phyloP scores from a whole-genome alignment of 1,140 invertebrate species.

The Elymnias hypermnestra region DNA sequence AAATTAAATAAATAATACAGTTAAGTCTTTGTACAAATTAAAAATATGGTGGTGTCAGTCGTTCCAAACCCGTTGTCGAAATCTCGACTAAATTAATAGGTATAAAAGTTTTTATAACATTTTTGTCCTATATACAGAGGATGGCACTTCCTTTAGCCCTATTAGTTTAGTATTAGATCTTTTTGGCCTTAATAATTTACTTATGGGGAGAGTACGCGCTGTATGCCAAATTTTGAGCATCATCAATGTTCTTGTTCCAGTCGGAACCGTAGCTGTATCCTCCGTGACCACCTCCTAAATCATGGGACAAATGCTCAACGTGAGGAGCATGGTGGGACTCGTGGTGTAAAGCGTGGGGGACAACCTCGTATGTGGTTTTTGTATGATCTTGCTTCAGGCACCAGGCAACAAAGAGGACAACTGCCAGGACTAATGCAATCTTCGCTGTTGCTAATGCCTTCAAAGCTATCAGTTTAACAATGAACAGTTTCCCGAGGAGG shows the following conservation, averaged over 20 bases:
- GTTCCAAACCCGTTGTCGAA: no score
- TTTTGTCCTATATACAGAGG: no score
- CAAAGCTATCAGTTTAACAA: constrained; percentile 64
- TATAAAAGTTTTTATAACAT: no score
- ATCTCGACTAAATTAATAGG: no score
- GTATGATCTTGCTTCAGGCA: constrained; percentile 63
- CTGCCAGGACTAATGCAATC: constrained; percentile 58
- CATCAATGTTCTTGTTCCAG: constrained; percentile 69
- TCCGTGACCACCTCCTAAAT: constrained; percentile 44
- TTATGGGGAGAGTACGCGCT: constrained; percentile 53
- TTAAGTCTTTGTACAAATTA: constrained; percentile 68
- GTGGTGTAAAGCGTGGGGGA: constrained; percentile 59
- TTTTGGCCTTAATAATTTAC: constrained; percentile 38
- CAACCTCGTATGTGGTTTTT: constrained; percentile 66
- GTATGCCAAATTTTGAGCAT: constrained; percentile 62
- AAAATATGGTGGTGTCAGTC: no score
- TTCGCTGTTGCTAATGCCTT: constrained; percentile 66
- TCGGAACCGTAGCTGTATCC: constrained; percentile 54
- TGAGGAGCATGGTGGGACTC: constrained; percentile 56
- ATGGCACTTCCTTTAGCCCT: no score
- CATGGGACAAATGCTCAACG: constrained; percentile 52
- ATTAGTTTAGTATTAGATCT: constrained; percentile 22
- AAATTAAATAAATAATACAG: constrained; percentile 52
- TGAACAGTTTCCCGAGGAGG: constrained; percentile 62
- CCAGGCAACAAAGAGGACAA: constrained; percentile 61